Evolutionary conservation across 2,797 vertebrate genomes (phyloP).

Genomic region (Rhabdomys pumilio): DNA sequence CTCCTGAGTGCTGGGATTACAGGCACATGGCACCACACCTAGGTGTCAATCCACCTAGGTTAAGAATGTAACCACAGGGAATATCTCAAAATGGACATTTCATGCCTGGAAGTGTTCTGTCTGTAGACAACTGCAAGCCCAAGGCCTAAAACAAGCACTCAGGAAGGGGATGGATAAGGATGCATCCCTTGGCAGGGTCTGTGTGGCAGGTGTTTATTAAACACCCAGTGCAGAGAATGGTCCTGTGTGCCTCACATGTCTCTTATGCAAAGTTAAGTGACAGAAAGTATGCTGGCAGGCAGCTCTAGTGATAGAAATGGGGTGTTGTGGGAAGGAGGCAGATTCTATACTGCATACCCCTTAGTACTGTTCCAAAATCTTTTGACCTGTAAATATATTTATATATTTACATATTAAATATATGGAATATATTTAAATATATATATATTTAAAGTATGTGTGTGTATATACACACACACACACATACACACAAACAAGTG

Average conservation of each 20-base stretch:
- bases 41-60: not conserved
- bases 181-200: fast-evolving
- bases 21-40: not conserved
- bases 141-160: not conserved
- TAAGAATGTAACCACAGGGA: not conserved
- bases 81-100: constrained; percentile 19
- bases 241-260: not conserved
- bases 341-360: not conserved
- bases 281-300: not conserved
- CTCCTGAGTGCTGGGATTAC: not conserved
- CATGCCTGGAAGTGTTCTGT: not conserved
- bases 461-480: too few relatives aligned
- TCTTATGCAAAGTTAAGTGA: not conserved
- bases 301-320: not conserved
- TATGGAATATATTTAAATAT: too few relatives aligned
- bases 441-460: too few relatives aligned
- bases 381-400: not conserved
- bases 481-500: too few relatives aligned
- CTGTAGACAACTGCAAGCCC: not conserved
- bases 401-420: too few relatives aligned
- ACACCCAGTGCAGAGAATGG: not conserved
- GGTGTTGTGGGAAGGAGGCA: not conserved
- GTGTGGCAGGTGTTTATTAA: not conserved
- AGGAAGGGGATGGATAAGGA: not conserved
- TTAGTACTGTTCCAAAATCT: not conserved